Percentiles rank a stretch among this genome's conserved stretches.
phyloP scores from a whole-genome alignment of 2,113 vertebrate genomes.

The Shinisaurus crocodilurus region DNA sequence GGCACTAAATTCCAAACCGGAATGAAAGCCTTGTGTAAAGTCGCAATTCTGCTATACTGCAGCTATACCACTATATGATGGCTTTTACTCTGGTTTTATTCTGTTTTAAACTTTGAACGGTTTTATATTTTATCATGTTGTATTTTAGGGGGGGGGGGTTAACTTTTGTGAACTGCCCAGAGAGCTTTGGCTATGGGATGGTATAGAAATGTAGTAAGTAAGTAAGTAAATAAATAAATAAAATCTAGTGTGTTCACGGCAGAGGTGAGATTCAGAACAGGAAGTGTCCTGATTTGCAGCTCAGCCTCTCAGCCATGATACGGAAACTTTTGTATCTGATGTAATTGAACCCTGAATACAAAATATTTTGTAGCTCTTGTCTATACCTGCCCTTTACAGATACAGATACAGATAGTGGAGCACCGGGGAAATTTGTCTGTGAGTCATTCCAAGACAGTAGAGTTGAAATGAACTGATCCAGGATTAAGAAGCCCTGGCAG shows the following conservation, averaged over 20 bases:
- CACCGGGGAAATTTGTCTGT: neutral
- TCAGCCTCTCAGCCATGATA: neutral
- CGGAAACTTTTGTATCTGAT: neutral
- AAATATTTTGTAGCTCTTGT: neutral
- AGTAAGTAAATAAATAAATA: no score
- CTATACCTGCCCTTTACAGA: neutral
- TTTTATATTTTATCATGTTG: no score
- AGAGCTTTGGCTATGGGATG: no score
- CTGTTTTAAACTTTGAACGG: no score
- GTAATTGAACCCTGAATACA: neutral
- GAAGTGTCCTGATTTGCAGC: neutral
- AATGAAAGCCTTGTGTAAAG: no score
- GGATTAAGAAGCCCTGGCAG: neutral
- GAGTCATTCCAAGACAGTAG: neutral
- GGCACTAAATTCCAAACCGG: no score
- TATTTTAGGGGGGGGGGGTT: no score
- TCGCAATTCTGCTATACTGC: no score
- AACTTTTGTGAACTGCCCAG: no score
- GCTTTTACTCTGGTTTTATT: no score
- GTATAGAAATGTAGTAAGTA: no score
- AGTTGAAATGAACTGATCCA: neutral
- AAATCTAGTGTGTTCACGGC: neutral
- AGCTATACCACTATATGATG: no score
- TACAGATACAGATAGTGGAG: neutral
- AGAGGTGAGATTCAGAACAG: neutral